phyloP scores from a whole-genome alignment of 2,797 vertebrate species.

The Oceanodroma leucorhoa region DNA sequence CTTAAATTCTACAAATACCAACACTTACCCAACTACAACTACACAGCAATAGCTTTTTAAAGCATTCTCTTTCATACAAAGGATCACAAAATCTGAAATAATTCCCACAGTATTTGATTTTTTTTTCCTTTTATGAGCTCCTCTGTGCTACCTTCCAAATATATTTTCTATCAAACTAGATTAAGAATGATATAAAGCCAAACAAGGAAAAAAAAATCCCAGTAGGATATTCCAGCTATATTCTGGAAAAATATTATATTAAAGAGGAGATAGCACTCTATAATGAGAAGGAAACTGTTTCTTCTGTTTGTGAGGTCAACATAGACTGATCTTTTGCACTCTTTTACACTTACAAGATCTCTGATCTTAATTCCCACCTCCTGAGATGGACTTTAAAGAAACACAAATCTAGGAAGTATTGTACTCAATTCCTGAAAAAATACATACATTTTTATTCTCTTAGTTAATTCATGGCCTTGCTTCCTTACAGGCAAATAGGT shows the following conservation, averaged over 20 bases:
- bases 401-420: neutral
- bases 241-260: neutral
- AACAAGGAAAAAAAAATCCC: neutral
- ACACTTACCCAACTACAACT: neutral
- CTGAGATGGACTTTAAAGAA: conserved; percentile 7
- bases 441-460: neutral
- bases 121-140: neutral
- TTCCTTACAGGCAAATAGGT: neutral
- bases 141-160: neutral
- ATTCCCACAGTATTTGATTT: neutral
- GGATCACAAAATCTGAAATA: neutral
- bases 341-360: neutral
- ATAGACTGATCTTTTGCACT: neutral
- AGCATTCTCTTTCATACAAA: neutral
- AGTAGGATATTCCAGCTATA: neutral
- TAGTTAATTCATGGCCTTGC: neutral
- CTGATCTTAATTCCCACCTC: neutral
- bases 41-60: neutral
- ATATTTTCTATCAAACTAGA: neutral
- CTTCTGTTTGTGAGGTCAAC: neutral
- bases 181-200: neutral
- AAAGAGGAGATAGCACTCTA: neutral
- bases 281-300: neutral
- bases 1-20: neutral
- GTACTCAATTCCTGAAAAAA: neutral